A percentile compares a stretch with the other conserved stretches of the same genome.
Conservation (phyloP, 2,797 vertebrate genomes). For the Amniataba percoides region DNA sequence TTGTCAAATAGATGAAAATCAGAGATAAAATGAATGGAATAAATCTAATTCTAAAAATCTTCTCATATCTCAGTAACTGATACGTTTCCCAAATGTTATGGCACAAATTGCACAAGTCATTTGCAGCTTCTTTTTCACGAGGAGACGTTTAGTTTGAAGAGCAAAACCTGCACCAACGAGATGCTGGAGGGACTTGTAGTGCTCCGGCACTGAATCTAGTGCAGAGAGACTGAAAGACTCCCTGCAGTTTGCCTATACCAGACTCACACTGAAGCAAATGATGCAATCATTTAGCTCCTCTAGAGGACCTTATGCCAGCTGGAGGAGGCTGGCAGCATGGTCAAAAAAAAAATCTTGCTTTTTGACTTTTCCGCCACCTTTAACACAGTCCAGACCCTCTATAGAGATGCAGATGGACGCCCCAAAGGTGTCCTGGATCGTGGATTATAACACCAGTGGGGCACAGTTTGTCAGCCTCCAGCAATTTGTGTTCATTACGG, state of each 20-base stretch:
- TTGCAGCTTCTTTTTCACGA: background rate
- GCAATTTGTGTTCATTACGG: background rate
- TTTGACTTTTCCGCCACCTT: conserved; percentile 62
- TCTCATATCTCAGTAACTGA: conserved; percentile 5
- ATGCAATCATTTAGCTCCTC: conserved; percentile 51
- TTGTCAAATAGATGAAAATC: background rate
- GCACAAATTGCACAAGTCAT: background rate
- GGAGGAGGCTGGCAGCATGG: conserved; percentile 9
- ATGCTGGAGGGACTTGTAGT: conserved; percentile 16
- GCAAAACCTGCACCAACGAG: conserved; percentile 5
- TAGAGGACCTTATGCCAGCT: conserved; percentile 41
- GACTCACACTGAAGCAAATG: conserved; percentile 62
- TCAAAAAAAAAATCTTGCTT: conserved; percentile 9
- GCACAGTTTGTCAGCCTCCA: conserved; percentile 17
- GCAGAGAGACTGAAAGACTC: conserved; percentile 30
- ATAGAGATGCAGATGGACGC: conserved; percentile 53
- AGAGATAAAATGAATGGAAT: background rate
- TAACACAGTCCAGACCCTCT: conserved; percentile 43
- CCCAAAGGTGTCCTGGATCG: conserved; percentile 38
- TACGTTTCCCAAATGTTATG: background rate
- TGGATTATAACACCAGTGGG: conserved; percentile 33
- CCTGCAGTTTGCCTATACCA: conserved; percentile 56
- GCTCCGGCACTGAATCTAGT: background rate
- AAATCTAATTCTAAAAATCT: background rate
- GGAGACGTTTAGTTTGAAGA: conserved; percentile 15